Conservation (phyloP, 2,113 vertebrate species). For the Phaethornis superciliosus region DNA sequence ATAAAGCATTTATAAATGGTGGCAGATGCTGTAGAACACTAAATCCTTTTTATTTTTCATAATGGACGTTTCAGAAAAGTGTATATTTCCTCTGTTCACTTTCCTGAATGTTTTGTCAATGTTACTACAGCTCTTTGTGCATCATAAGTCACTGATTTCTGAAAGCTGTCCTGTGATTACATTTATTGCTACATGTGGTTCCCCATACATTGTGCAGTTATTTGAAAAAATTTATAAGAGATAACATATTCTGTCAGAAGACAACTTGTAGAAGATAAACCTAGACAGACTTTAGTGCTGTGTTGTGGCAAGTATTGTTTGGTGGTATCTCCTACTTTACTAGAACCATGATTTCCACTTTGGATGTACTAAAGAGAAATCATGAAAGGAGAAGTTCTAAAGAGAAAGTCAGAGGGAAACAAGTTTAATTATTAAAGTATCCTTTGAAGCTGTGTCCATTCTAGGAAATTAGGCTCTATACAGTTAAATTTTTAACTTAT, state of each 20-base stretch:
- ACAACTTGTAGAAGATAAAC: not conserved
- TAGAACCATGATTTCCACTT: not conserved
- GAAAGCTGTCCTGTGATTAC: not conserved
- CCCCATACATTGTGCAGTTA: rapidly evolving
- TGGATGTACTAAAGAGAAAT: not conserved
- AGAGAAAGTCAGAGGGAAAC: not conserved
- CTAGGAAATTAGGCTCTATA: not conserved
- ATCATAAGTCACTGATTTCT: not conserved
- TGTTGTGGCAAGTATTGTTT: not conserved
- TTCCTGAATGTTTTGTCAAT: not conserved
- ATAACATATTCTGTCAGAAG: not conserved
- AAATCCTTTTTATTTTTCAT: not conserved
- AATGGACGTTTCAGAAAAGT: not conserved
- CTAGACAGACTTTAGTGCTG: not conserved
- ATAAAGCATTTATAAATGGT: not conserved
- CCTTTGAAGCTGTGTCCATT: not conserved
- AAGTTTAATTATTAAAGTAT: not conserved
- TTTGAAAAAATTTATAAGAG: not conserved
- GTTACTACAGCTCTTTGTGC: not conserved
- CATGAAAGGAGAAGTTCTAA: not conserved
- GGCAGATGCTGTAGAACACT: not conserved
- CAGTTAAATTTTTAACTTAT: not conserved
- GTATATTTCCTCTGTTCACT: not conserved
- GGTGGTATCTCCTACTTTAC: not conserved
- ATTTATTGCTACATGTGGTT: rapidly evolving